phyloP scores from a whole-genome alignment of 2,797 vertebrate genomes.

The Rhyacichthys aspro region DNA sequence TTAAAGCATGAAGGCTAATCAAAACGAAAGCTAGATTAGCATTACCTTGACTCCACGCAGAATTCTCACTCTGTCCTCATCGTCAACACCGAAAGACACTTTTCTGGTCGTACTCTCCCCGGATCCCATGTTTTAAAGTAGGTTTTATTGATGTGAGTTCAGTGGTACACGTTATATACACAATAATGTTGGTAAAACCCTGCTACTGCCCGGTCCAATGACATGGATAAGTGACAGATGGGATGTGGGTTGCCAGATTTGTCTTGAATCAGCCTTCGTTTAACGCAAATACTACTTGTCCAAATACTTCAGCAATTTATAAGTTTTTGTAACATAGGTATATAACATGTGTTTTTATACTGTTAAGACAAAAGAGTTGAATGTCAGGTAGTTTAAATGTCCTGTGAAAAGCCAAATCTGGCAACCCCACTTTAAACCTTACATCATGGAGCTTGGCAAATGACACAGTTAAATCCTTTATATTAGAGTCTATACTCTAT shows the following conservation, averaged over 20 bases:
- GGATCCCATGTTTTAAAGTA: constrained; percentile 80
- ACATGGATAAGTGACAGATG: constrained; percentile 60
- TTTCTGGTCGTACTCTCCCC: constrained; percentile 84
- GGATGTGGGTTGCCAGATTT: constrained; percentile 62
- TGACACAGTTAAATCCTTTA: too few species aligned
- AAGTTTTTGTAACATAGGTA: too few species aligned
- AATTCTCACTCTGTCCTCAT: constrained; percentile 88
- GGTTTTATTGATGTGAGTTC: not conserved
- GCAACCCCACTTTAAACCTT: too few species aligned
- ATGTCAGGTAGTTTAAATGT: too few species aligned
- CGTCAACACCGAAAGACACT: constrained; percentile 90
- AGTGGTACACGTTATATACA: not conserved
- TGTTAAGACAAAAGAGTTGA: too few species aligned
- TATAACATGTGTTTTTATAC: too few species aligned
- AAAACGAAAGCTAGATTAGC: constrained; percentile 56
- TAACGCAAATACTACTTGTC: too few species aligned
- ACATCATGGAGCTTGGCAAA: too few species aligned
- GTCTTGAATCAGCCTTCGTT: not conserved
- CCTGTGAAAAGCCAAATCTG: too few species aligned
- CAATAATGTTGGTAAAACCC: constrained; percentile 8
- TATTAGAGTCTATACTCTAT: too few species aligned
- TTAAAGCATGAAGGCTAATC: constrained; percentile 37
- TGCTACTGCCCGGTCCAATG: constrained; percentile 53
- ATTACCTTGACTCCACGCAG: constrained; percentile 91
- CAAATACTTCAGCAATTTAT: too few species aligned